Percentiles rank a stretch among this genome's conserved stretches.
Evolutionary conservation across 2,113 vertebrate species (phyloP).

Genomic region (Paratilapia polleni): DNA sequence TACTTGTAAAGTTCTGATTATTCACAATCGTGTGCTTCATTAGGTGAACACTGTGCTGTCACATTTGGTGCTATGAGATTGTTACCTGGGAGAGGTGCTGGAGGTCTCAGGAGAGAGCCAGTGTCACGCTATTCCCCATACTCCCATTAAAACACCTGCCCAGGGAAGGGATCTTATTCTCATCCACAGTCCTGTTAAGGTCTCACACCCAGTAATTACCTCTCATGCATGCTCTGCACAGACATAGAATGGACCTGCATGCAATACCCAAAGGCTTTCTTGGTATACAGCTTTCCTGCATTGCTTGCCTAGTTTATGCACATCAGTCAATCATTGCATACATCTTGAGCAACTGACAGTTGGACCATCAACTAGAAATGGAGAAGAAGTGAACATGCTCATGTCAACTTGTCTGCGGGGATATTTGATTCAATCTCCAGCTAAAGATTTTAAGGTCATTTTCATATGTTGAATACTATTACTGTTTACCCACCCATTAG

Average conservation of each 20-base stretch:
- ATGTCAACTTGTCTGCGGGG: not conserved
- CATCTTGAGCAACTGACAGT: slow-evolving; percentile 4
- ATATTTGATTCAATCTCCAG: not conserved
- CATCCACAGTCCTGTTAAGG: slow-evolving; percentile 48
- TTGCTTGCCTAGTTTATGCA: slow-evolving; percentile 18
- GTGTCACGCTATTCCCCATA: slow-evolving; percentile 73
- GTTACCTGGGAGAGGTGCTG: slow-evolving; percentile 64
- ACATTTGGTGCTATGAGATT: slow-evolving; percentile 42
- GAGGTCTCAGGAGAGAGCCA: slow-evolving; percentile 48
- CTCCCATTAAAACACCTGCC: slow-evolving; percentile 73
- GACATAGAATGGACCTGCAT: slow-evolving; percentile 42
- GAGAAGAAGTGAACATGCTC: not conserved
- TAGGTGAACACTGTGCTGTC: slow-evolving; percentile 39
- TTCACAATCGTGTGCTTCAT: slow-evolving; percentile 55
- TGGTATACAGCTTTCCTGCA: not conserved
- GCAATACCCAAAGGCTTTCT: slow-evolving; percentile 36
- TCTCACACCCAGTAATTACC: slow-evolving; percentile 69
- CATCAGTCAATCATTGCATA: slow-evolving; percentile 36
- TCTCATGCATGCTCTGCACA: slow-evolving; percentile 30
- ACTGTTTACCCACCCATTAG: slow-evolving; percentile 16
- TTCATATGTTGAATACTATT: slow-evolving; percentile 3
- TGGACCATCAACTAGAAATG: not conserved
- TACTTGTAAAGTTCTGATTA: slow-evolving; percentile 18
- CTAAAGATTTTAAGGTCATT: not conserved
- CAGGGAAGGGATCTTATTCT: slow-evolving; percentile 62